Conservation (phyloP, 1,140 invertebrate species). For the Drosophila setifemur region DNA sequence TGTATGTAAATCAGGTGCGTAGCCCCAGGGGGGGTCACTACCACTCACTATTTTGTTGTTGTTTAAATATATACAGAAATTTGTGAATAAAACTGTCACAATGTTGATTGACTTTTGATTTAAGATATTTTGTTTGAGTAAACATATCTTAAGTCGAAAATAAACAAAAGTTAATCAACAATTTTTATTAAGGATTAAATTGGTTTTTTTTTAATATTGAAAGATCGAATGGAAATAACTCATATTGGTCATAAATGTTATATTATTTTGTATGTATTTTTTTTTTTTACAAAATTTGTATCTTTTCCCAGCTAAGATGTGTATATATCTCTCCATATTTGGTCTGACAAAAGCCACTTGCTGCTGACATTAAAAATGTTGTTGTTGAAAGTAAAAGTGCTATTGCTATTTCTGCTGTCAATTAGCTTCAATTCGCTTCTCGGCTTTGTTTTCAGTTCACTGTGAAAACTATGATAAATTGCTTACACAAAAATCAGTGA, state of each 20-base stretch:
- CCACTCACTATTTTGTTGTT: conserved; percentile 19
- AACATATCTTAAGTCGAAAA: too few species aligned
- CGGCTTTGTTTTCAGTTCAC: not conserved
- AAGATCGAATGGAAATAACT: too few species aligned
- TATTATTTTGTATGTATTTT: too few species aligned
- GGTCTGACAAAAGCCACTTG: not conserved
- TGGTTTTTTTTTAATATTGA: too few species aligned
- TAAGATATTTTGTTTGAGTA: not conserved
- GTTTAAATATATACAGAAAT: conserved; percentile 9
- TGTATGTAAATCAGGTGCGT: conserved; percentile 20
- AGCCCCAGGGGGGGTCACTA: not conserved
- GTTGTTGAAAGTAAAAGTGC: conserved; percentile 26
- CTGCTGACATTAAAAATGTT: not conserved
- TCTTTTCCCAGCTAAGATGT: too few species aligned
- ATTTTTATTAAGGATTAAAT: too few species aligned
- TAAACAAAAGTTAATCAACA: too few species aligned
- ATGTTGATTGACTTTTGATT: conserved; percentile 20
- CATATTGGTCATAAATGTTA: too few species aligned
- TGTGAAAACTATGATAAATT: conserved; percentile 6
- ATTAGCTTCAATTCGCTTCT: conserved; percentile 2
- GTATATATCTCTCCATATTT: too few species aligned
- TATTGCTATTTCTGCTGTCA: conserved; percentile 1
- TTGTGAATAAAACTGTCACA: conserved; percentile 12
- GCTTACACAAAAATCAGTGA: not conserved
- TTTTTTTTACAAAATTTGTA: too few species aligned